Evolutionary conservation across 2,113 vertebrate species (phyloP), one percentile per base, ranked within the genome.

Genomic region (Cyprinus carpio): DNA sequence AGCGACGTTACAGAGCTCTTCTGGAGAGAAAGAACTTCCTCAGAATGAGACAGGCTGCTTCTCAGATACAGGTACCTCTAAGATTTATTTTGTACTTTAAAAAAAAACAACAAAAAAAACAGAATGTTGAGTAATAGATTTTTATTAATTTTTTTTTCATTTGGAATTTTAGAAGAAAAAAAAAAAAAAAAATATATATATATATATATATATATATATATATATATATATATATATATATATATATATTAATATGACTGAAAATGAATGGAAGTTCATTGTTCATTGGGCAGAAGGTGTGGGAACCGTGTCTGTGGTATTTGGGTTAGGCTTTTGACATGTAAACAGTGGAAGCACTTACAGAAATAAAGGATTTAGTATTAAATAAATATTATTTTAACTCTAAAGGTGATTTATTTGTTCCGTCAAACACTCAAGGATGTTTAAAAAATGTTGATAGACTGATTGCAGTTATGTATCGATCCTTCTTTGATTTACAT

Each of bases 21-120:
- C 94, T 97, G 74, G 96, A 96, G 87, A 95, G 97, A 84, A 96
- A 94, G 83, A 95, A 95, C 80, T 99, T 97, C 87, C 92, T 97
- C 37, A 94, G 87, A 85, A 93, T 97, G 93, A 95, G 93, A 90
- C 94, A 94, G 0, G 97, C 98, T 0, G 93, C 95, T 0, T 0
- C 95, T 76, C 64, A 89, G 87, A 95, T 99, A 87, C 98, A 99
- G 97, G 98, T 99, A 91, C 25, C 12, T 2, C 10, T 10, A 15
- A 18, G 5, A 9, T 20, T 43, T 43, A 2, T 43, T 43, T 46
- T 46, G n/a, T n/a, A n/a, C n/a, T 46, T 46, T 46, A 54, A 54
- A 6, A 54, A 54, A 16, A 13, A 16, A n/a, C n/a, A n/a, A n/a
- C n/a, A n/a, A n/a, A n/a, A n/a, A n/a, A n/a, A n/a, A n/a, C n/a